Base-by-base conservation (phyloP, 2,113 vertebrate species). In the Thunnus thynnus region DNA sequence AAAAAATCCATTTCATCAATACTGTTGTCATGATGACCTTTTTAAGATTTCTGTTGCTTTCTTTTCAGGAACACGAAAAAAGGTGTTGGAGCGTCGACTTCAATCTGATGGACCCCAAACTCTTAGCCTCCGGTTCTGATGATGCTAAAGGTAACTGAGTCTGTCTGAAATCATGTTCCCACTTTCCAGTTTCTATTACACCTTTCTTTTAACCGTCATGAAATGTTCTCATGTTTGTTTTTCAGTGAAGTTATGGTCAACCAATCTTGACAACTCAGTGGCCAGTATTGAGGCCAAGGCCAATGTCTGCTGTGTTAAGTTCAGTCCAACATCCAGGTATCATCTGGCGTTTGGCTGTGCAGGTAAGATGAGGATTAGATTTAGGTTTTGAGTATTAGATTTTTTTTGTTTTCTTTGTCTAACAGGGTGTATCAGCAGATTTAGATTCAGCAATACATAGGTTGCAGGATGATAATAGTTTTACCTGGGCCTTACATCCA, bases 1-100 rank as follows among this genome's bases (percentile, higher is more conserved):
- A 18, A 72, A 41, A 9, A 16, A 13, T 30, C 52, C 1, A 54
- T 12, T 78, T 11, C 8, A 11, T 61, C 3, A 52, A 3, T 41
- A 2, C 14, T 32, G 8, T 66, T 47, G 3, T n/a, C 4, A 0
- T 10, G 4, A 66, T 51, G 36, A 51, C 0, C 17, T 61, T 71
- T 66, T 36, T 41, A n/a, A 60, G 9, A 0, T 27, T 58, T 16
- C 32, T 25, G 62, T 18, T 68, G 5, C 8, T 41, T 76, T 75
- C 17, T 72, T 67, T 70, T 41, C 76, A 99, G 98, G 98, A 99
- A 63, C 98, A 99, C 91, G 98, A 99, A 91, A 99, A 99, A 91
- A 95, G 98, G 66, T 99, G 98, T 92, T 99, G 98, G 98, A 99
- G 98, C 84, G 98, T 99, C 52, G 98, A 99, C 92, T 99, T 99